Conservation (phyloP, 2,888 invertebrate genomes). For the Sabatieria punctata region DNA sequence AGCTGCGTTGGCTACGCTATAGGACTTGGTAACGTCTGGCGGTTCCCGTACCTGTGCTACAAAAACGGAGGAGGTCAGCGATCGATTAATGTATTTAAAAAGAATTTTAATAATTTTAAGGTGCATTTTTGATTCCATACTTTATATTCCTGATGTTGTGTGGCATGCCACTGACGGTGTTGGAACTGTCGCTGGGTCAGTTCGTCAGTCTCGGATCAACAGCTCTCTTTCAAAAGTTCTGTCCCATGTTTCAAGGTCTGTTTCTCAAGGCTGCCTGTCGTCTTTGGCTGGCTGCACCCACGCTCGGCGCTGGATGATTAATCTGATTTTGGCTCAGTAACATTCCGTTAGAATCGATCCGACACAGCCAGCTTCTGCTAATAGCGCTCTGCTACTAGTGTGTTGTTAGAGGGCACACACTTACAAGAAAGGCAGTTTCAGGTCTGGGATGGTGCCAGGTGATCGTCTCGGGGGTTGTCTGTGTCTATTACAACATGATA, state of each 20-base stretch:
- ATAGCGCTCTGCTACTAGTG: no score
- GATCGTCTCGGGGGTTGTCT: constrained; percentile 33
- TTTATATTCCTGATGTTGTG: constrained; percentile 25
- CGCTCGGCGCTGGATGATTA: no score
- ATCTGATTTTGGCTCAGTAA: no score
- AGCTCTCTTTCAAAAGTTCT: constrained; percentile 28
- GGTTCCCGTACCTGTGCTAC: constrained; percentile 33
- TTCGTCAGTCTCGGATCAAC: constrained; percentile 32
- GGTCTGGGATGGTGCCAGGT: constrained; percentile 36
- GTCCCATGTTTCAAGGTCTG: constrained; percentile 31
- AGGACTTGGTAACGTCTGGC: no score
- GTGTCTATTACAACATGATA: constrained; percentile 36
- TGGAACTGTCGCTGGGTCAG: constrained; percentile 32
- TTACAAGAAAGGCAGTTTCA: no score
- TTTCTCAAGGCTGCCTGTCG: no score
- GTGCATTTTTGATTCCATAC: constrained; percentile 33
- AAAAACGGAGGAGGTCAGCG: constrained; percentile 31
- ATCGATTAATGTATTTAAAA: no score
- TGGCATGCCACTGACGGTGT: constrained; percentile 30
- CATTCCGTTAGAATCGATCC: no score
- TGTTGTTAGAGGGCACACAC: no score
- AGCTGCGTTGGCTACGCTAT: constrained; percentile 34
- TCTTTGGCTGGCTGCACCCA: no score
- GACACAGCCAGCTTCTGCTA: no score
- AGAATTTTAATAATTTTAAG: no score